Base-by-base conservation (phyloP, 2,797 vertebrate species). In the Ctenochaetus hawaiiensis region DNA sequence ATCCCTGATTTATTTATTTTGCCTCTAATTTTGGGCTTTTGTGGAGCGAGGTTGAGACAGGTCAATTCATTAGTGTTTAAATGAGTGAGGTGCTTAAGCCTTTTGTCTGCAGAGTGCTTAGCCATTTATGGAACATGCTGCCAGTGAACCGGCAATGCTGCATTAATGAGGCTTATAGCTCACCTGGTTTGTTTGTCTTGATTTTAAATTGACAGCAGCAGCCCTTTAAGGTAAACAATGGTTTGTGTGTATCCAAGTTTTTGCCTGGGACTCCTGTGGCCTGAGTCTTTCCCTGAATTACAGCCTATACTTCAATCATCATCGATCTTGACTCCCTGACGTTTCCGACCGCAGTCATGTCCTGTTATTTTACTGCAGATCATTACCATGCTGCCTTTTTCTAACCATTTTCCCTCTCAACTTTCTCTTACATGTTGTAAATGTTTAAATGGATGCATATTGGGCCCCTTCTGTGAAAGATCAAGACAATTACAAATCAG, bases 31-130 rank as follows among this genome's bases (percentile, higher is more conserved):
- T 89, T 71, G 77, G 78, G 75, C 70, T 87, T 88, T 87, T 83
- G 84, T 85, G 62, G 77, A 75, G 58, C 81, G 74, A 72, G 79
- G 80, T 81, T 80, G 81, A 87, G 87, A 88, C 85, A 67, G 81
- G 88, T 85, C 82, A 89, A 87, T 90, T 92, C 82, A 94, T 92
- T 90, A 92, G 86, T 81, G 76, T 88, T 85, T 85, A 87, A 91
- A 89, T 90, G 74, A 92, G 77, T 80, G 68, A 86, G 81, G 81
- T 82, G 75, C 86, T 85, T 86, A 90, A 87, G 86, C 82, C 78
- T 82, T 88, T 92, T 92, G 86, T 92, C 80, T 86, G 77, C 77
- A 57, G 67, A 82, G 84, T 78, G 62, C 76, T 81, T 58, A 80
- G 80, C 78, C 82, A 77, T 91, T 91, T 87, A 85, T 81, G 66